Percentiles rank a stretch among this genome's conserved stretches.
Evolutionary conservation across 2,797 vertebrate species (phyloP).

Genomic region (Spatula versicolor): DNA sequence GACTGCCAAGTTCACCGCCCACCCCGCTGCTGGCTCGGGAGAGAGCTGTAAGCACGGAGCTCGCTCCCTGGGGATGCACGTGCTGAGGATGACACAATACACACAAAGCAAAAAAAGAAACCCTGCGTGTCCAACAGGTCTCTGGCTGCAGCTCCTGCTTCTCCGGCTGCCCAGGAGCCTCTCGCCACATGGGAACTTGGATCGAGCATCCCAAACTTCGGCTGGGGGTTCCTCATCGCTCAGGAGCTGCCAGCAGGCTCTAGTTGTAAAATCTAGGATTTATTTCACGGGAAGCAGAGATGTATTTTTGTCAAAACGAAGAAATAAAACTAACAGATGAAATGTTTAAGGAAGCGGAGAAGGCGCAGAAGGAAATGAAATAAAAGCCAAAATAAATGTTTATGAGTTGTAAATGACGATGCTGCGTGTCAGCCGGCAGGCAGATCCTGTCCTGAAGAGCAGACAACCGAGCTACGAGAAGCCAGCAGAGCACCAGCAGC

Average conservation of each 20-base stretch:
- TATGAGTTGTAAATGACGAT: not conserved
- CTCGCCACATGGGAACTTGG: not conserved
- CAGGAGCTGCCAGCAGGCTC: not conserved
- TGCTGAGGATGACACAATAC: not conserved
- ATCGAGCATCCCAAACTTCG: not conserved
- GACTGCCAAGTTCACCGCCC: not conserved
- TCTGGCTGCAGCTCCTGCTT: not conserved
- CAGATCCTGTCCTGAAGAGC: not conserved
- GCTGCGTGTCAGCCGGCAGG: not conserved
- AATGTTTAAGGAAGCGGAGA: not conserved
- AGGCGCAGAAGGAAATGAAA: not conserved
- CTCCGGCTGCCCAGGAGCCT: not conserved
- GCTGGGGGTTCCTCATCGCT: not conserved
- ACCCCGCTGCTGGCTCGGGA: fast-evolving
- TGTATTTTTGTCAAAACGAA: not conserved
- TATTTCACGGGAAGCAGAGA: not conserved
- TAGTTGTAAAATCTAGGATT: not conserved
- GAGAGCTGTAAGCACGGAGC: not conserved
- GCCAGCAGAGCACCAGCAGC: not conserved
- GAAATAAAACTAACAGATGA: not conserved
- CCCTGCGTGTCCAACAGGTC: not conserved
- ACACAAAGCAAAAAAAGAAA: not conserved
- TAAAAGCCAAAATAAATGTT: not conserved
- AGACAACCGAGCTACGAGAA: not conserved
- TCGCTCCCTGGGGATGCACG: fast-evolving